Base-by-base conservation (phyloP, 2,113 vertebrate species). In the Copsychus sechellarum region DNA sequence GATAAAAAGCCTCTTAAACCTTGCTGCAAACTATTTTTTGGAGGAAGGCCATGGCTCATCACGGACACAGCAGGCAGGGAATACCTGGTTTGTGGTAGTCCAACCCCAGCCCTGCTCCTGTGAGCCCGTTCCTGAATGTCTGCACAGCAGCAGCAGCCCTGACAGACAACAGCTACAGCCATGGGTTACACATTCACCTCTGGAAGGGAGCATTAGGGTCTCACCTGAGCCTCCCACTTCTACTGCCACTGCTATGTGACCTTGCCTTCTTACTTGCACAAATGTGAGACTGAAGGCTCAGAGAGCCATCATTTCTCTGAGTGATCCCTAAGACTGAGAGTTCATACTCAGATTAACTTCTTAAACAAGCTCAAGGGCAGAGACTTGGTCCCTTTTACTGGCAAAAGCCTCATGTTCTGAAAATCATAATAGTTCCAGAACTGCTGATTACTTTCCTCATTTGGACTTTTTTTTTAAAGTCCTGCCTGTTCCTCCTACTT, bases 171-270 rank as follows among this genome's bases (percentile, higher is more conserved):
- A 56, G 43, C 53, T 5, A 7, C 22, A 25, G 17, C 36, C 29
- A 45, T 0, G 15, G 54, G 25, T 14, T 6, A 42, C 43, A 73
- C 0, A 0, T 5, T 40, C 42, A 31, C n/a, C 33, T 43, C 51
- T 11, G 45, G 14, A 71, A 91, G 34, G 38, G 36, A 24, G 26
- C 73, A 33, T 2, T 8, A 33, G 60, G 23, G 20, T 29, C 57
- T 38, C 38, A 66, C 19, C 57, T 19, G 33, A 82, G 51, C 21
- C 48, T 34, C 19, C 48, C 28, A 28, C 51, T 50, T 21, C 54
- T 8, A 25, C 33, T 2, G 5, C 36, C 50, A 45, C 38, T 79
- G 78, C 20, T 40, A 5, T 3, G 11, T 61, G 38, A 48, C 47
- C 34, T 4, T 61, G 29, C 36, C 57, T 67, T 66, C 48, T 13